These are phyloP conservation scores for Mimas tiliae DNA, from an alignment of 2,888 invertebrate genomes.

Conservation along the genomic window DNA sequence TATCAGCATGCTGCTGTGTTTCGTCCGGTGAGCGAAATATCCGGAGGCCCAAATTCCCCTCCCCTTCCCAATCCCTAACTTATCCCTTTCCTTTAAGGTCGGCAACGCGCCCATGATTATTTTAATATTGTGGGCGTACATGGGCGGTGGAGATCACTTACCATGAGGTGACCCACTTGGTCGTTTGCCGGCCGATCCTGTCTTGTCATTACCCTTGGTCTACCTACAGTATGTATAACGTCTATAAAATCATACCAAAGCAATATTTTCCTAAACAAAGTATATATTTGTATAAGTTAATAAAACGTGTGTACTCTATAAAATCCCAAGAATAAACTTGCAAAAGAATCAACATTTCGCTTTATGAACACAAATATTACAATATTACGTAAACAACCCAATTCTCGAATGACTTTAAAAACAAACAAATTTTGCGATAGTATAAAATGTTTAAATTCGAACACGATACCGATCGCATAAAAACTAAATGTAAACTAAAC, in stretches of 20 bases:
- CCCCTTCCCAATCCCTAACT: too few species aligned
- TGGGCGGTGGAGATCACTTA: too few species aligned
- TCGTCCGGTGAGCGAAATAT: too few species aligned
- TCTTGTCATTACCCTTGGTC: too few species aligned
- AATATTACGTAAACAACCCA: slow-evolving; percentile 4
- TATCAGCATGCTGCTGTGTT: too few species aligned
- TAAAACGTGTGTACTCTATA: neutral
- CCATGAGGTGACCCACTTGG: too few species aligned
- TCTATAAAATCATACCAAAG: neutral
- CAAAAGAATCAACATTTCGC: slow-evolving; percentile 14
- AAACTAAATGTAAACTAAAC: slow-evolving; percentile 2
- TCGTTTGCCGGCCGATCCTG: too few species aligned
- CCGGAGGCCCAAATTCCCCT: too few species aligned
- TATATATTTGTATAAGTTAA: neutral
- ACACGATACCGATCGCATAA: slow-evolving; percentile 13
- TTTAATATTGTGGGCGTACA: too few species aligned
- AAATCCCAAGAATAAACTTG: neutral
- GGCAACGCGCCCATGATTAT: too few species aligned
- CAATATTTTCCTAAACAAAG: neutral
- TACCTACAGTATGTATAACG: neutral
- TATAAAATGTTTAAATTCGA: slow-evolving; percentile 3
- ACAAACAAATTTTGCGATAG: slow-evolving; percentile 19
- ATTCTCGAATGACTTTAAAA: slow-evolving; percentile 15
- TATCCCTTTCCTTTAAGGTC: too few species aligned
- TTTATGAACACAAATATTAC: slow-evolving; percentile 18